Evolutionary conservation across 2,888 invertebrate species (phyloP), one percentile per base, ranked within the genome.

Genomic region (Acanthosepion esculentum): DNA sequence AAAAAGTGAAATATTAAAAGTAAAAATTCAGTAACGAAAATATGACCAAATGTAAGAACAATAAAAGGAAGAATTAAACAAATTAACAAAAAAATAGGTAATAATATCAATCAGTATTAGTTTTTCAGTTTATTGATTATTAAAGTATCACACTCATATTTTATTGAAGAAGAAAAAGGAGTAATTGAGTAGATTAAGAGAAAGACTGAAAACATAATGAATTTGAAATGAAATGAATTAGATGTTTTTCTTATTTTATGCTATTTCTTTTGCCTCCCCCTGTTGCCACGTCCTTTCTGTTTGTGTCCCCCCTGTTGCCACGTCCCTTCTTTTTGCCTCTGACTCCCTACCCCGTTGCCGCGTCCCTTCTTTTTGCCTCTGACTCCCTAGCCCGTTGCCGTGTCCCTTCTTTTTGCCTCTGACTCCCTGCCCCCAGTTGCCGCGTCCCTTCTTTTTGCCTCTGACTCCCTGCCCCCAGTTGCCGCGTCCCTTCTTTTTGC

Each of bases 91-190:
- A n/a, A 78, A 78, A 78, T 8, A n/a, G 10, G 10, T 10, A 78
- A 78, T 78, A n/a, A 78, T 33, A 78, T 0, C 6, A 78, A 33
- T n/a, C 12, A 55, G 4, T 55, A 55, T 59, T 78, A n/a, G 8
- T n/a, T 18, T 29, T 33, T 78, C n/a, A n/a, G 33, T n/a, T 78
- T 78, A 78, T 78, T n/a, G 78, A 78, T 78, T 78, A 78, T 78
- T 78, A n/a, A 26, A n/a, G n/a, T 78, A n/a, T n/a, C 78, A 78
- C n/a, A 78, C n/a, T 78, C 78, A n/a, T n/a, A 78, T n/a, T 78
- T 78, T 78, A 78, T 78, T 78, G n/a, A 78, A 59, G 20, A 20
- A 78, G 78, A 78, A n/a, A 18, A 78, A 15, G n/a, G 15, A 33
- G 18, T 3, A 23, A 26, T 3, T 23, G 23, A 59, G 59, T 41